A percentile compares a stretch with the other conserved stretches of the same genome.
These are phyloP conservation scores for Xestia rhomboidea DNA, from an alignment of 2,888 invertebrate species.

Conservation along the genomic window DNA sequence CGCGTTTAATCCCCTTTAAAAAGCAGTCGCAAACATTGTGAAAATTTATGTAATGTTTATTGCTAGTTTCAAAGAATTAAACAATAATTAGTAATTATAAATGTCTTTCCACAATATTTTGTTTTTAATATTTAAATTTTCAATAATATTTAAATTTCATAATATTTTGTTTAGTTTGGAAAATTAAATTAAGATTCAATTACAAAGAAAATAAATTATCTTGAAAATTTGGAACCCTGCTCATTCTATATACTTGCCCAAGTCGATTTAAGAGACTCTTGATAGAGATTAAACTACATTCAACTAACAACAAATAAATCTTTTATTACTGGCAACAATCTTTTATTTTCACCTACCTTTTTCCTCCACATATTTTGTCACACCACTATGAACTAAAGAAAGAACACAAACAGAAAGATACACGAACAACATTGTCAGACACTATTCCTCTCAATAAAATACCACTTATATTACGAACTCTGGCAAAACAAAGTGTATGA, in stretches of 20 bases:
- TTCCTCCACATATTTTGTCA: constrained; percentile 14
- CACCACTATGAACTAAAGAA: constrained; percentile 27
- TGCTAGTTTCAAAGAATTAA: too few relatives aligned
- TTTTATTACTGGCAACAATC: neutral
- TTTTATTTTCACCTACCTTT: constrained; percentile 11
- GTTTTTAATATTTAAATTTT: too few relatives aligned
- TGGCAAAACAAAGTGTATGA: constrained; percentile 27
- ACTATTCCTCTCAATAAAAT: constrained; percentile 24
- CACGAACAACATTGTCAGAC: constrained; percentile 30
- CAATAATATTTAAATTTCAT: too few relatives aligned
- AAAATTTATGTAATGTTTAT: too few relatives aligned
- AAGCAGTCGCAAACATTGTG: too few relatives aligned
- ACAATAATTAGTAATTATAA: too few relatives aligned
- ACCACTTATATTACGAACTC: constrained; percentile 13
- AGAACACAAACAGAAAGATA: constrained; percentile 34
- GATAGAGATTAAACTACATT: neutral
- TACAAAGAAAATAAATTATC: too few relatives aligned
- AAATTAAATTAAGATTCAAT: too few relatives aligned
- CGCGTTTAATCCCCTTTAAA: too few relatives aligned
- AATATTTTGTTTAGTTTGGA: too few relatives aligned
- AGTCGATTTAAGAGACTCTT: neutral
- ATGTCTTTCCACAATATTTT: too few relatives aligned
- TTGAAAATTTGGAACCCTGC: neutral
- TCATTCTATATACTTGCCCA: too few relatives aligned
- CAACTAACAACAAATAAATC: neutral